Evolutionary conservation across 2,113 vertebrate genomes (phyloP).

Genomic region (zebrafish (Danio rerio)): DNA sequence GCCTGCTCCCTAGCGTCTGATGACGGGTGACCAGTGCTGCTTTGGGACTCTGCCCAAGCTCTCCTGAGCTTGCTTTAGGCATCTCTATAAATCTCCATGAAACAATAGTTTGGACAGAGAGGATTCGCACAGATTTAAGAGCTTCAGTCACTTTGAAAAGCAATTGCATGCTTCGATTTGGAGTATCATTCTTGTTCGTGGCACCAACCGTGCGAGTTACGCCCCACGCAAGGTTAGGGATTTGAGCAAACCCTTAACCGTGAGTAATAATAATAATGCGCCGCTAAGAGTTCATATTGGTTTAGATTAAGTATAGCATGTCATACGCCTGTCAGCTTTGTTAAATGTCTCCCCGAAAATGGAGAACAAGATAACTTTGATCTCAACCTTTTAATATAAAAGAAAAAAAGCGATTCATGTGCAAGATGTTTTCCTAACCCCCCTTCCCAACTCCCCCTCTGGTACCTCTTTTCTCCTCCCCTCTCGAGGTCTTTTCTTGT

Average conservation of each 20-base stretch:
- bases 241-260: not conserved
- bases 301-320: not conserved
- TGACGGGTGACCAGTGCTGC: constrained; percentile 49
- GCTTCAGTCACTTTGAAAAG: constrained; percentile 6
- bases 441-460: not conserved
- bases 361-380: constrained; percentile 16
- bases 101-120: constrained; percentile 23
- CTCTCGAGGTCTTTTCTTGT: not conserved
- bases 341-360: not conserved
- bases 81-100: constrained; percentile 46
- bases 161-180: not conserved
- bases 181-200: not conserved
- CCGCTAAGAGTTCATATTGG: not conserved
- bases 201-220: not conserved
- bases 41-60: constrained; percentile 47
- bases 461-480: constrained; percentile 11
- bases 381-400: constrained; percentile 13
- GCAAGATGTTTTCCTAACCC: constrained; percentile 3
- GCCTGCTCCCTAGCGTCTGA: constrained; percentile 35
- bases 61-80: constrained; percentile 37
- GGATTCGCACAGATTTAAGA: not conserved
- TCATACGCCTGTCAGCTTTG: not conserved
- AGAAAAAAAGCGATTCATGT: constrained; percentile 5
- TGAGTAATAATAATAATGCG: constrained; percentile 1
- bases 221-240: not conserved